Conservation (phyloP, 2,888 invertebrate species). For the Pseudeuparius sepicola region DNA sequence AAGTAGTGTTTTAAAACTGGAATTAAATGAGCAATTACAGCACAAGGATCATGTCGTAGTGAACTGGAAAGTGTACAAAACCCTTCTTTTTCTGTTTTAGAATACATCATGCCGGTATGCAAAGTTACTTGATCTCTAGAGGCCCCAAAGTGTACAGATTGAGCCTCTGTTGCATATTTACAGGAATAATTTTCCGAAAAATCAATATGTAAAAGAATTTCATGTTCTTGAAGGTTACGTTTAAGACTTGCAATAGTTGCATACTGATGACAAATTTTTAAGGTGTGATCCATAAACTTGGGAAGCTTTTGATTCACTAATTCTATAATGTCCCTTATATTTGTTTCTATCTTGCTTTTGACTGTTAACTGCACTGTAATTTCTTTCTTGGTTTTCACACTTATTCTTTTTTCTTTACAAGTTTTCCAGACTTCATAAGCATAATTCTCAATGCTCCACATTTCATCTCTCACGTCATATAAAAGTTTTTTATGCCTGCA, state of each 20-base stretch:
- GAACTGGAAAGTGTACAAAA: slow-evolving; percentile 7
- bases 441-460: not conserved
- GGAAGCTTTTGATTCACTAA: not conserved
- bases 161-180: slow-evolving; percentile 29
- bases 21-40: slow-evolving; percentile 6
- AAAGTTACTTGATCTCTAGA: slow-evolving; percentile 28
- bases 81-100: not conserved
- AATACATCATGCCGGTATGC: slow-evolving; percentile 21
- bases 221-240: too few species aligned
- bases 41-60: slow-evolving; percentile 7
- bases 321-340: not conserved
- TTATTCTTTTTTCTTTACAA: slow-evolving; percentile 9
- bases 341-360: slow-evolving; percentile 3
- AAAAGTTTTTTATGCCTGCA: not conserved
- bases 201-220: slow-evolving; percentile 27
- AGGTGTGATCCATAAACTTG: not conserved
- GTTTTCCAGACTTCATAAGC: slow-evolving; percentile 9
- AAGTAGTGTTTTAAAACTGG: slow-evolving; percentile 2
- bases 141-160: slow-evolving; percentile 32
- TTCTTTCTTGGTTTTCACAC: slow-evolving; percentile 10
- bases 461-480: not conserved
- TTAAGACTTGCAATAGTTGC: too few species aligned
- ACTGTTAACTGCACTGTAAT: slow-evolving; percentile 9
- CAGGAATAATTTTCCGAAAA: slow-evolving; percentile 33
- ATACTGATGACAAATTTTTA: slow-evolving; percentile 3